Conservation (phyloP, 1,140 invertebrate genomes). For the Liolophura sinensis region DNA sequence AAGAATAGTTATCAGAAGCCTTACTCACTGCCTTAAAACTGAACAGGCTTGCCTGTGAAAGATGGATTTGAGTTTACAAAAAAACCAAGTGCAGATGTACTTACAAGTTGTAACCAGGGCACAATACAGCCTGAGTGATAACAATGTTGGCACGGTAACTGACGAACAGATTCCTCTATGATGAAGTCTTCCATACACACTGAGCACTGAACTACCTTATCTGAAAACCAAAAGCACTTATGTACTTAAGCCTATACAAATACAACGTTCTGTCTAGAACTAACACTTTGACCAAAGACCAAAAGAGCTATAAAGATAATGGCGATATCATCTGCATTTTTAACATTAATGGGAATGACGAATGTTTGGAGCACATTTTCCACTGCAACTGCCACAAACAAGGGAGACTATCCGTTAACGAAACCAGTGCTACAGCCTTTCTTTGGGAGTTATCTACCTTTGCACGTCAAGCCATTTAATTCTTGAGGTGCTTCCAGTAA, state of each 20-base stretch:
- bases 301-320: too few species aligned
- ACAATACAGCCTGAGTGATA: constrained; percentile 92
- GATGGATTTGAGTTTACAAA: too few species aligned
- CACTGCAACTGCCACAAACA: background rate
- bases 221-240: constrained; percentile 52
- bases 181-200: constrained; percentile 96
- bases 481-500: too few species aligned
- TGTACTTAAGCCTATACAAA: background rate
- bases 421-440: background rate
- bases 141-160: constrained; percentile 87
- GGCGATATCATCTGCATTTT: too few species aligned
- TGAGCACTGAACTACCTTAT: constrained; percentile 85
- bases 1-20: too few species aligned
- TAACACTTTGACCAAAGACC: background rate
- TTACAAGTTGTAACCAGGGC: constrained; percentile 89
- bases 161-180: constrained; percentile 80
- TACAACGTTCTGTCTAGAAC: background rate
- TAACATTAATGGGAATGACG: background rate
- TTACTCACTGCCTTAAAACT: too few species aligned
- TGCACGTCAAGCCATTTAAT: too few species aligned
- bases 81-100: constrained; percentile 30
- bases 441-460: background rate
- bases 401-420: background rate
- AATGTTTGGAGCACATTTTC: too few species aligned
- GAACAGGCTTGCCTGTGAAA: too few species aligned